phyloP scores from a whole-genome alignment of 2,888 invertebrate genomes.

The Dermolepida albohirtum region DNA sequence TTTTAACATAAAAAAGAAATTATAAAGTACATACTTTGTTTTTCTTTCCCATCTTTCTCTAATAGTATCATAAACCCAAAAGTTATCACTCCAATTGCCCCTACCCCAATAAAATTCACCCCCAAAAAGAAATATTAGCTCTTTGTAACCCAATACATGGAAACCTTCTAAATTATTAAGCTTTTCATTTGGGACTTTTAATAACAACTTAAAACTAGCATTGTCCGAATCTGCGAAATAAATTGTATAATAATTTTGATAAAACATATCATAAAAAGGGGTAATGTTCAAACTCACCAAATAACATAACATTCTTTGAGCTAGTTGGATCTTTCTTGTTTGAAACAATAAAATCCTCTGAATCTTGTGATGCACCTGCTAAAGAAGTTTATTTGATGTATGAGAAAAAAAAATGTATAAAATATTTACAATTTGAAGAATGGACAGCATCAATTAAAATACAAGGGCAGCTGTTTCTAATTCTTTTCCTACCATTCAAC shows the following conservation, averaged over 20 bases:
- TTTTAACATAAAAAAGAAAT: too few relatives aligned
- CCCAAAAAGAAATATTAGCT: slow-evolving; percentile 59
- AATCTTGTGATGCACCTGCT: background rate
- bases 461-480: slow-evolving; percentile 39
- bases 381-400: background rate
- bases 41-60: slow-evolving; percentile 57
- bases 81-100: slow-evolving; percentile 59
- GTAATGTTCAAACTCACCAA: slow-evolving; percentile 45
- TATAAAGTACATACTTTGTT: slow-evolving; percentile 51
- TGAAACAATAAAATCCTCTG: background rate
- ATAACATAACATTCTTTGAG: slow-evolving; percentile 46
- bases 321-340: slow-evolving; percentile 22
- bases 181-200: slow-evolving; percentile 49
- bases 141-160: slow-evolving; percentile 56
- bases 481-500: slow-evolving; percentile 28
- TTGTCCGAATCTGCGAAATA: slow-evolving; percentile 43
- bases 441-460: slow-evolving; percentile 17
- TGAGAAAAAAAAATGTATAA: background rate
- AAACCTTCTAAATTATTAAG: slow-evolving; percentile 44
- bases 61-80: slow-evolving; percentile 60
- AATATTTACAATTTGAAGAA: slow-evolving; percentile 7
- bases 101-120: slow-evolving; percentile 59
- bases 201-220: slow-evolving; percentile 43
- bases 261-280: background rate
- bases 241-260: background rate